Percentiles rank a stretch among this genome's conserved stretches.
Evolutionary conservation across 2,797 vertebrate genomes (phyloP).

Genomic region (Prunella strophiata): DNA sequence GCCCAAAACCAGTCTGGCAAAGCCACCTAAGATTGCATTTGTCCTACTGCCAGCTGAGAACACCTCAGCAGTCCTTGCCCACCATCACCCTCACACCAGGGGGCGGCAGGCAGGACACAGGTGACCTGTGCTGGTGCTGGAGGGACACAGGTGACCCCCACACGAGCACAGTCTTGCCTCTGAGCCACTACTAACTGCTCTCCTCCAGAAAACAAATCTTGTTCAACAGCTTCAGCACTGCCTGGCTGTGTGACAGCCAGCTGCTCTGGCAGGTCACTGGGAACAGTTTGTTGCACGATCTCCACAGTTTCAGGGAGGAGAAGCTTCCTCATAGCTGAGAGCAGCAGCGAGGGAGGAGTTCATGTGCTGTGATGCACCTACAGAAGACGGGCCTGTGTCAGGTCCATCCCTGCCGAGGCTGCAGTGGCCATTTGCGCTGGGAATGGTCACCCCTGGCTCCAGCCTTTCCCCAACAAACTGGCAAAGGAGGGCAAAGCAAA

Average conservation of each 20-base stretch:
- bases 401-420: neutral
- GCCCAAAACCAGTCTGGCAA: neutral
- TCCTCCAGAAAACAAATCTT: neutral
- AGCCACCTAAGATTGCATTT: neutral
- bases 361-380: fast-evolving
- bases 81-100: too few relatives aligned
- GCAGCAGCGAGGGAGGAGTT: neutral
- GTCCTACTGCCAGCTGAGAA: neutral
- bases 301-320: constrained; percentile 56
- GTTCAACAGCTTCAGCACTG: neutral
- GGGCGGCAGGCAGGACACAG: neutral
- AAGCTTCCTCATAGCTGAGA: constrained; percentile 60
- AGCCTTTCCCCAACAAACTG: neutral
- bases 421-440: fast-evolving
- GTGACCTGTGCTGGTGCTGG: neutral
- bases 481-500: neutral
- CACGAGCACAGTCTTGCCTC: neutral
- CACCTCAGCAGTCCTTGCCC: neutral
- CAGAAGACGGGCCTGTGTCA: fast-evolving
- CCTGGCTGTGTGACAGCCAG: constrained; percentile 47
- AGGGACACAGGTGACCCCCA: fast-evolving
- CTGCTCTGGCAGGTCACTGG: constrained; percentile 44
- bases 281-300: neutral
- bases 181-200: neutral
- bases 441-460: neutral